Base-by-base conservation (phyloP, 1,140 invertebrate genomes). In the Augochlora pura region DNA sequence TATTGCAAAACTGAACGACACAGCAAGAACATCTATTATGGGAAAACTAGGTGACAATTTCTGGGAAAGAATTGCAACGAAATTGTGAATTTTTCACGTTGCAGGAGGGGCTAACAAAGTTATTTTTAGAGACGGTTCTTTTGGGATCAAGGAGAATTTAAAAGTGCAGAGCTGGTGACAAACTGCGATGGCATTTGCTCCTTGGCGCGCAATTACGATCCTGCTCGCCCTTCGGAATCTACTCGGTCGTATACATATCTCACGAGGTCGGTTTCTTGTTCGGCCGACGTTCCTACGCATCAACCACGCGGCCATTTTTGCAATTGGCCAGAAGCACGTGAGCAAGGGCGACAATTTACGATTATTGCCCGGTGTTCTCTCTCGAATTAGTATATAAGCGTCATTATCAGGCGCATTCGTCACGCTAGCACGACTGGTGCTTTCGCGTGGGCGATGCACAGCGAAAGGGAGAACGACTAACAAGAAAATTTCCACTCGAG, bases 361-460 rank as follows among this genome's bases (percentile, higher is more conserved):
- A 21, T 83, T 85, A 81, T 74, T 49, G 42, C 62, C 38, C n/a
- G 12, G 46, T 60, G 67, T 71, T 77, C 71, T 62, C 54, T 71
- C 64, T 62, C 49, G 70, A 81, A 84, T 85, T 81, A 84, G 74
- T 74, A 68, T 62, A 80, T 72, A 74, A 80, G 46, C 69, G 66
- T 74, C 77, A 72, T 77, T 83, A 84, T 85, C 78, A 77, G 27
- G 42, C 25, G 60, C 73, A 77, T 81, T 84, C 76, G 76, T 82
- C 84, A 81, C 78, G 84, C 82, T 70, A 59, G 49, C 67, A 68
- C 80, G 60, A 59, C 27, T 39, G 49, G 46, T 12, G 73, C 69
- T 69, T 72, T 83, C 25, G 65, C 69, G 84, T 85, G 78, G 84
- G 77, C 54, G 39, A 7, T 9, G 21, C 63, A 6, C 9, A 54